A percentile compares a stretch with the other conserved stretches of the same genome.
Conservation (phyloP, 2,888 invertebrate genomes). For the Sericinus montela region DNA sequence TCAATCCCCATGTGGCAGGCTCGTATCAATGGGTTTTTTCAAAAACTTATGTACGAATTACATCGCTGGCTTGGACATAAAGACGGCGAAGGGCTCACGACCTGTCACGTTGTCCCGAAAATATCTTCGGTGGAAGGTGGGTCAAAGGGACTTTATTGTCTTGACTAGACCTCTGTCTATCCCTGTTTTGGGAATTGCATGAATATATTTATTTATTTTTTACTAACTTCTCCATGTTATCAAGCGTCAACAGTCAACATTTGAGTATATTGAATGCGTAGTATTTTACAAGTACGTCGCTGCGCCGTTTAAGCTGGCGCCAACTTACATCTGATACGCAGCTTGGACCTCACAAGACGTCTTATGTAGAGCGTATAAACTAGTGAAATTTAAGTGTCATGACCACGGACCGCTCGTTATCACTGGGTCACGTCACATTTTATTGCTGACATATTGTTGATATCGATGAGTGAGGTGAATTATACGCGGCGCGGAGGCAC, state of each 20-base stretch:
- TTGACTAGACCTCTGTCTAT: too few relatives aligned
- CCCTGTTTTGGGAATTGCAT: too few relatives aligned
- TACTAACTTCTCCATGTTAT: too few relatives aligned
- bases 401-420: constrained; percentile 61
- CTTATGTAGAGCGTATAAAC: constrained; percentile 65
- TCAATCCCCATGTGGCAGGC: too few relatives aligned
- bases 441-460: constrained; percentile 73
- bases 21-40: too few relatives aligned
- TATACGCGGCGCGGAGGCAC: constrained; percentile 51
- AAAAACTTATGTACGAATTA: too few relatives aligned
- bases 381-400: constrained; percentile 75
- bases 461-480: constrained; percentile 68
- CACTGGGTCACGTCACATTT: constrained; percentile 67
- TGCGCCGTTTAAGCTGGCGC: constrained; percentile 47
- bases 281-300: constrained; percentile 41
- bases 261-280: constrained; percentile 33
- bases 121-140: too few relatives aligned
- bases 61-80: too few relatives aligned
- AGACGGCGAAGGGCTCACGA: too few relatives aligned
- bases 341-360: constrained; percentile 65
- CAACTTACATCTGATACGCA: constrained; percentile 39
- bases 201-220: too few relatives aligned
- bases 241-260: constrained; percentile 54
- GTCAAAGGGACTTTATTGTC: too few relatives aligned
- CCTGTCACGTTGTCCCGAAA: too few relatives aligned